phyloP scores from a whole-genome alignment of 2,797 vertebrate species.

The Enteromius thamalakanensis region DNA sequence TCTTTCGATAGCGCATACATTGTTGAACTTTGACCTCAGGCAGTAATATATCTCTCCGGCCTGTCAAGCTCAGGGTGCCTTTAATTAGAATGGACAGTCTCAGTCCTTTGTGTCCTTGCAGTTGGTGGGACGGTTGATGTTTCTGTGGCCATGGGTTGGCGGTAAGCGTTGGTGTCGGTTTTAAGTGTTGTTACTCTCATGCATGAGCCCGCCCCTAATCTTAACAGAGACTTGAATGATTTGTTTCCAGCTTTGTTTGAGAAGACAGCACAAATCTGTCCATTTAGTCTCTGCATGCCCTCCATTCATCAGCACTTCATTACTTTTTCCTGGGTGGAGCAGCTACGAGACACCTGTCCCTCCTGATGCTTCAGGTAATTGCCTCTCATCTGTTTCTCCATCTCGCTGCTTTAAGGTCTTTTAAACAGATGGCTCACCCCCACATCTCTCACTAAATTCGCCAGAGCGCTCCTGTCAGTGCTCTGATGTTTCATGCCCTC shows the following conservation, averaged over 20 bases:
- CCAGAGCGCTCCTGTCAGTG: slow-evolving; percentile 51
- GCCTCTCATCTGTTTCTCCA: slow-evolving; percentile 2
- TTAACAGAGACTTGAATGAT: background rate
- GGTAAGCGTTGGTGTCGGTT: background rate
- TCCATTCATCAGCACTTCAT: slow-evolving; percentile 66
- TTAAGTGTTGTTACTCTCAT: background rate
- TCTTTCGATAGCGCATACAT: slow-evolving; percentile 35
- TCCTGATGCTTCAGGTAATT: slow-evolving; percentile 45
- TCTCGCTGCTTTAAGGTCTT: slow-evolving; percentile 30
- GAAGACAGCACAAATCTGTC: slow-evolving; percentile 30
- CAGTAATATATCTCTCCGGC: slow-evolving; percentile 13
- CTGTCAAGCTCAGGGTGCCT: slow-evolving; percentile 23
- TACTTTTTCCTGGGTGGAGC: slow-evolving; percentile 67
- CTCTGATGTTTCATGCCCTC: slow-evolving; percentile 49
- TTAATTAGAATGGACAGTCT: slow-evolving; percentile 17
- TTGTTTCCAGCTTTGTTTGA: slow-evolving; percentile 18
- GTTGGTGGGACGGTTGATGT: background rate
- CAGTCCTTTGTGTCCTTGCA: slow-evolving; percentile 19
- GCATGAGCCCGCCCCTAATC: background rate
- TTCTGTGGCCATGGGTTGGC: background rate
- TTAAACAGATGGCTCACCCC: slow-evolving; percentile 48
- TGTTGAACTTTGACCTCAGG: slow-evolving; percentile 43
- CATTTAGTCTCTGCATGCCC: slow-evolving; percentile 57
- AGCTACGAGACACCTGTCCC: slow-evolving; percentile 38
- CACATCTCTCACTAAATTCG: slow-evolving; percentile 45